Conservation (phyloP, 2,797 vertebrate genomes). For the Xenopus petersii region DNA sequence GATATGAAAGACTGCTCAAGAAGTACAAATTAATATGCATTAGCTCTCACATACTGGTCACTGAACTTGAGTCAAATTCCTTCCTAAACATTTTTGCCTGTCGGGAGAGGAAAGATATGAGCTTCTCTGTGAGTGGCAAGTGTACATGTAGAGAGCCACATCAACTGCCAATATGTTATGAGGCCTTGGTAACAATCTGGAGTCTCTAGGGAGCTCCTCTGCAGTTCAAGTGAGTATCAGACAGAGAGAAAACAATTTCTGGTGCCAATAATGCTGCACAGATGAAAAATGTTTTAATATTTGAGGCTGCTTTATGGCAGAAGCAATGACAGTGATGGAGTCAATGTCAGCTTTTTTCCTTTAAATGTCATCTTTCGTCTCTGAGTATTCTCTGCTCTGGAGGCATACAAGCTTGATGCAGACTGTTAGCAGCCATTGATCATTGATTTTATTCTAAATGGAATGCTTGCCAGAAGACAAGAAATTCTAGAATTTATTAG, state of each 20-base stretch:
- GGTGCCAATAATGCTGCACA: constrained; percentile 99
- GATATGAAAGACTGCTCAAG: constrained; percentile 19
- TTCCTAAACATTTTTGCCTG: constrained; percentile 65
- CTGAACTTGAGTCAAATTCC: constrained; percentile 59
- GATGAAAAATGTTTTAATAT: constrained; percentile 99
- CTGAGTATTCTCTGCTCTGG: constrained; percentile 71
- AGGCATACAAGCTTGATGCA: constrained; percentile 70
- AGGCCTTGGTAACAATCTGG: constrained; percentile 92
- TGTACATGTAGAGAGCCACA: constrained; percentile 87
- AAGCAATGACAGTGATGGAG: constrained; percentile 98
- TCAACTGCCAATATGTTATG: constrained; percentile 98
- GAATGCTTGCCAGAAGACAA: constrained; percentile 89
- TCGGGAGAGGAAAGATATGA: constrained; percentile 64
- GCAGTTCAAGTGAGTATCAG: constrained; percentile 94
- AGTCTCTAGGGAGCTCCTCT: constrained; percentile 88
- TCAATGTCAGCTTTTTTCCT: constrained; percentile 98
- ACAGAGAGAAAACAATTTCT: constrained; percentile 99
- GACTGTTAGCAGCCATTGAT: constrained; percentile 92
- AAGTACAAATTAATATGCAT: constrained; percentile 16
- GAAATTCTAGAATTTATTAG: constrained; percentile 85
- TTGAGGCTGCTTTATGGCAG: constrained; percentile 99
- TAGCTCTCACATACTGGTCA: constrained; percentile 52
- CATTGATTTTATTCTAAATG: constrained; percentile 93
- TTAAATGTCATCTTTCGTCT: constrained; percentile 99
- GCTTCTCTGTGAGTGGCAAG: constrained; percentile 88